Base-by-base conservation (phyloP, 2,113 vertebrate genomes). In the Prinia subflava region DNA sequence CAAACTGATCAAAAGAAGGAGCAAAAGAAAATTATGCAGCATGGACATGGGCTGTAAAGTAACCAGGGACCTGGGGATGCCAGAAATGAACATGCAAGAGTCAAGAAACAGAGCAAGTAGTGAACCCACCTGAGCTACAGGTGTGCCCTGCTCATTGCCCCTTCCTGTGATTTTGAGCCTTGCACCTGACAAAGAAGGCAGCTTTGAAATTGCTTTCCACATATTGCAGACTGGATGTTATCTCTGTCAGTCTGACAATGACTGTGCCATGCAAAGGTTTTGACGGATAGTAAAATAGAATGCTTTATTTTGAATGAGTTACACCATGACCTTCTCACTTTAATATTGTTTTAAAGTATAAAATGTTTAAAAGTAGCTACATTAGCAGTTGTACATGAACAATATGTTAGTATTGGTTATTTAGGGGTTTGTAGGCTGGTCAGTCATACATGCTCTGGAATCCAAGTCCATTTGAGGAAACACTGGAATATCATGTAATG, bases 21-120 rank as follows among this genome's bases (percentile, higher is more conserved):
- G 25, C 20, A 53, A 53, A 88, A 86, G 23, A 41, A 30, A 67
- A 49, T 8, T 7, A 2, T 30, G 17, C 35, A 14, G 20, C 7
- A 17, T 35, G 16, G 14, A 30, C 7, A 13, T n/a, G 17, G 52
- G 37, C 44, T n/a, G 0, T 9, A 27, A 6, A 25, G 18, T 25
- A 53, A 77, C 15, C 46, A 47, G 19, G 28, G 62, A 25, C 14
- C 7, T 47, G 62, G 3, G 53, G 4, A 49, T 73, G 27, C 9
- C 31, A 60, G 75, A 52, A 88, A 60, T 0, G 0, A 68, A 49
- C 0, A 0, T 15, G 15, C 16, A 11, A 60, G 53, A 64, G 28
- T 53, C 46, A 53, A 31, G 41, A 64, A 46, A 35, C 11, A 24
- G 24, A 31, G 52, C 23, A 57, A 67, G 30, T 11, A 7, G 15